Percentiles rank a stretch among this genome's conserved stretches.
These are phyloP conservation scores for Euspilapteryx auroguttella DNA, from an alignment of 2,888 invertebrate species.

Conservation along the genomic window DNA sequence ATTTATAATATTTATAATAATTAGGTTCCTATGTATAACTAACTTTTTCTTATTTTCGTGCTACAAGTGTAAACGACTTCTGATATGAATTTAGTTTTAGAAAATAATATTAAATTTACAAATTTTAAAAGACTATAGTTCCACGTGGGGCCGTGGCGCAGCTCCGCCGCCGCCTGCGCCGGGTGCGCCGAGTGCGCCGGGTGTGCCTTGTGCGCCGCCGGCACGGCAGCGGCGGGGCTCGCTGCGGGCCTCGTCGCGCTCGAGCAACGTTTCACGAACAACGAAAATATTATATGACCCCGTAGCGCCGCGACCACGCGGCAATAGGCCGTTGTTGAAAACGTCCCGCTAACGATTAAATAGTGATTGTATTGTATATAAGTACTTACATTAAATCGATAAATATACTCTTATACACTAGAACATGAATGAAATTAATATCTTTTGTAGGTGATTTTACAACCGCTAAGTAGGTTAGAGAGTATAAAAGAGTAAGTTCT, in stretches of 20 bases:
- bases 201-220: too few relatives aligned
- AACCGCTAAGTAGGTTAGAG: slow-evolving; percentile 58
- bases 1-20: too few relatives aligned
- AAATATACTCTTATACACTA: slow-evolving; percentile 58
- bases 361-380: slow-evolving; percentile 19
- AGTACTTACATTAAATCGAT: slow-evolving; percentile 48
- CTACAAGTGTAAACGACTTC: too few relatives aligned
- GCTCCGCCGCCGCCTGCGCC: slow-evolving; percentile 1
- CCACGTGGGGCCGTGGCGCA: slow-evolving; percentile 13
- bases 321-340: slow-evolving; percentile 39
- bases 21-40: too few relatives aligned
- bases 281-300: slow-evolving; percentile 49
- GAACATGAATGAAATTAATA: slow-evolving; percentile 61
- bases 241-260: slow-evolving; percentile 31
- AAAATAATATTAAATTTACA: slow-evolving; percentile 44
- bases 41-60: too few relatives aligned
- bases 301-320: slow-evolving; percentile 46
- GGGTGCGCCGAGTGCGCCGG: background rate
- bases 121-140: slow-evolving; percentile 26
- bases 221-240: slow-evolving; percentile 18
- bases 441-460: slow-evolving; percentile 64
- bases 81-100: slow-evolving; percentile 57
- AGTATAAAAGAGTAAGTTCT: slow-evolving; percentile 44
- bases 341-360: slow-evolving; percentile 44
- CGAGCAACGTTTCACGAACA: slow-evolving; percentile 61